Conservation (phyloP, 2,113 vertebrate genomes). For the Hemiprocne comata region DNA sequence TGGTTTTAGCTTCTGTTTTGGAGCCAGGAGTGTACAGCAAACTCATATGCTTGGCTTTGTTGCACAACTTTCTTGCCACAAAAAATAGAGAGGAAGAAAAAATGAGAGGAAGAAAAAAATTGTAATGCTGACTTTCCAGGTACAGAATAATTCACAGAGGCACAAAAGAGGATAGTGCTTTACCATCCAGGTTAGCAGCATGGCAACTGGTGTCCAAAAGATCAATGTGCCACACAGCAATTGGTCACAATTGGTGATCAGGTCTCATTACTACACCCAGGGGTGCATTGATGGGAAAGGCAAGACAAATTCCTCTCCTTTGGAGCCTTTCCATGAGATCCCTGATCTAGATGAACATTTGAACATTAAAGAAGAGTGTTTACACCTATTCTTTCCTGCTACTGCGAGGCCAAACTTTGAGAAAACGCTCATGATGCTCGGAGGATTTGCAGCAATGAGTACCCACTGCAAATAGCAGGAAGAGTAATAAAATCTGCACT, state of each 20-base stretch:
- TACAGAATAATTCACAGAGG: background rate
- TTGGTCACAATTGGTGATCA: background rate
- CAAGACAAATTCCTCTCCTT: background rate
- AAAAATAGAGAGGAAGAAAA: background rate
- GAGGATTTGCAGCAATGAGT: background rate
- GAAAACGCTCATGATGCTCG: background rate
- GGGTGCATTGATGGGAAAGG: background rate
- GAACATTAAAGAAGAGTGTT: background rate
- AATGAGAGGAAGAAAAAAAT: background rate
- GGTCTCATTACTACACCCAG: background rate
- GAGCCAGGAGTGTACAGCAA: background rate
- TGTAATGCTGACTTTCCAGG: background rate
- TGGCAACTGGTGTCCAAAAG: background rate
- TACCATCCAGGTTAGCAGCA: background rate
- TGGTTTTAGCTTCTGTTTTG: background rate
- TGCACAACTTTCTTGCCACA: background rate
- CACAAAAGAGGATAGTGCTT: background rate
- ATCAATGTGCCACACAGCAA: background rate
- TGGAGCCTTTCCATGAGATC: background rate
- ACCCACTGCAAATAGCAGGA: background rate
- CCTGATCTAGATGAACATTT: background rate
- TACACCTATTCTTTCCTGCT: background rate
- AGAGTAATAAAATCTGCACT: background rate
- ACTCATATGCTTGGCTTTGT: background rate
- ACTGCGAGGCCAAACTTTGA: background rate